Base-by-base conservation (phyloP, 2,113 vertebrate genomes). In the Bucco capensis region DNA sequence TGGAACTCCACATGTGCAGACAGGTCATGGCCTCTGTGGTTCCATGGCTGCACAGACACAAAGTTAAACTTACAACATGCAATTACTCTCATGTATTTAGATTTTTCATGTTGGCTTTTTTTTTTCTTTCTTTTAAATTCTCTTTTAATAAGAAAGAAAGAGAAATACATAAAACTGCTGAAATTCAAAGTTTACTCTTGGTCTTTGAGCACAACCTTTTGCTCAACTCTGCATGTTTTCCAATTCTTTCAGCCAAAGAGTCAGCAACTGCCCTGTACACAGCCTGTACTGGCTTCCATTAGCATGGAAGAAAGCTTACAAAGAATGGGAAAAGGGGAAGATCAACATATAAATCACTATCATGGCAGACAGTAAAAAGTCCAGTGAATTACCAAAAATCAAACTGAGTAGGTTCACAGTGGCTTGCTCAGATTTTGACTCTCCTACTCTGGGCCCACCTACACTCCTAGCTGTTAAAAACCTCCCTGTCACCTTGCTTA, bases 361-460 rank as follows among this genome's bases (percentile, higher is more conserved):
- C 37, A 3, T 8, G 19, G 50, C 58, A 83, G 62, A 40, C 25
- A 37, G 14, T 3, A 21, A 42, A 65, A 64, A 21, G 37, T 22
- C 19, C 83, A 54, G 50, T 7, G 33, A 77, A 75, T 53, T 19
- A 31, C 28, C 42, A 46, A 73, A 74, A 58, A 15, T 12, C 54
- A 67, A 70, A 37, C 9, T n/a, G 64, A 76, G 30, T 57, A 44
- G 40, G 37, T 4, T 11, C 40, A n/a, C 0, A 0, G 4, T 44
- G 37, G 1, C n/a, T 83, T 44, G 46, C 69, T 76, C 72, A 50
- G 25, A 17, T 12, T 50, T n/a, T 21, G 10, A 27, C 49, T 19
- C 56, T 27, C 13, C 56, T 44, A n/a, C 17, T 17, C 23, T 15
- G n/a, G 19, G 14, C 42, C 47, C 51, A 53, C 5, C 37, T 16